phyloP scores from a whole-genome alignment of 2,888 invertebrate species.

The Pachydiplax longipennis region DNA sequence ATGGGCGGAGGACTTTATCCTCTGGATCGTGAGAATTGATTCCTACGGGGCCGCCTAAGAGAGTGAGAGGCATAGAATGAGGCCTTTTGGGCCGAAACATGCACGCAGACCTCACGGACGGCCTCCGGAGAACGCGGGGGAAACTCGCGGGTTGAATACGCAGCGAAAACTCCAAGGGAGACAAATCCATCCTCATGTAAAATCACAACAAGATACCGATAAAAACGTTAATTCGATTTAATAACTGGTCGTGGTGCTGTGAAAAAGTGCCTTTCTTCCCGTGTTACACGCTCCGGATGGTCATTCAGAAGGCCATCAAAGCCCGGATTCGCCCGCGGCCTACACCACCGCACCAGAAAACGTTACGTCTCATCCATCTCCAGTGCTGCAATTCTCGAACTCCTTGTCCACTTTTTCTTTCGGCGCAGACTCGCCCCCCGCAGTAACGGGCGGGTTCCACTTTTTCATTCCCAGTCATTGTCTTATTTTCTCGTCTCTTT shows the following conservation, averaged over 20 bases:
- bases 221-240: not conserved
- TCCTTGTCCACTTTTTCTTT: not conserved
- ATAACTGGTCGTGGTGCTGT: not conserved
- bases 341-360: not conserved
- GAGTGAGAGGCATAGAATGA: not conserved
- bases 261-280: not conserved
- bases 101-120: not conserved
- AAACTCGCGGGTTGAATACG: not conserved
- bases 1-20: constrained; percentile 36
- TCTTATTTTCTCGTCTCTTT: not conserved
- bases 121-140: not conserved
- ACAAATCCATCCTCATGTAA: too few species aligned
- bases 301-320: not conserved
- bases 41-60: constrained; percentile 27
- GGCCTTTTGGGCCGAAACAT: not conserved
- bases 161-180: too few species aligned
- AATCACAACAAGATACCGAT: not conserved
- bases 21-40: constrained; percentile 39
- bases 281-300: not conserved
- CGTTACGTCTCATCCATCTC: not conserved
- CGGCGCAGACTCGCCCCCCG: not conserved
- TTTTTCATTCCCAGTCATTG: not conserved
- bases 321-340: not conserved
- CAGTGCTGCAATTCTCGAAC: not conserved
- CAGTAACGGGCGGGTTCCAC: not conserved